A percentile compares a stretch with the other conserved stretches of the same genome.
phyloP scores from a whole-genome alignment of 2,113 vertebrate species.

The Tretioscincus oriximinensis region DNA sequence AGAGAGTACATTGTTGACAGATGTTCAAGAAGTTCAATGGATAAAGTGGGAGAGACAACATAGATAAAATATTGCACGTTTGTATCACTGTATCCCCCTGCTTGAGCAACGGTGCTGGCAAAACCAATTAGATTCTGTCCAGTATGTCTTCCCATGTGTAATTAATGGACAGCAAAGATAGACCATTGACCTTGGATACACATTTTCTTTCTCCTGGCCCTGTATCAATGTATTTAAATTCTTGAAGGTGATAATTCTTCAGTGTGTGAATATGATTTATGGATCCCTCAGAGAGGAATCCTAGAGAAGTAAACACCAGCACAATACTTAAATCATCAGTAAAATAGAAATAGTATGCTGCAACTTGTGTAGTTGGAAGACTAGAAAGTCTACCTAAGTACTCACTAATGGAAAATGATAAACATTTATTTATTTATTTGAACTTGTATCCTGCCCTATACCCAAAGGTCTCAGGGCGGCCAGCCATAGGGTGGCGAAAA shows the following conservation, averaged over 20 bases:
- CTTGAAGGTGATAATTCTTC: not conserved
- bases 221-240: not conserved
- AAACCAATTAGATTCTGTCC: not conserved
- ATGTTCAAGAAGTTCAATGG: not conserved
- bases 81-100: not conserved
- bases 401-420: not conserved
- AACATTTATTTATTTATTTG: no score
- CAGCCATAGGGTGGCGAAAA: no score
- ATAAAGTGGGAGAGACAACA: not conserved
- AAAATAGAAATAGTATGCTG: not conserved
- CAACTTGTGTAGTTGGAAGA: not conserved
- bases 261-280: not conserved
- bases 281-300: not conserved
- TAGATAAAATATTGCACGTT: not conserved
- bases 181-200: not conserved
- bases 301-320: not conserved
- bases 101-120: not conserved
- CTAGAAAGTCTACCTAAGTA: not conserved
- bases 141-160: not conserved
- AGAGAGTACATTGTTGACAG: not conserved
- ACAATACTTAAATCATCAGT: not conserved
- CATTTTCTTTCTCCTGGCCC: not conserved
- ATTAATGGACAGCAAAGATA: not conserved
- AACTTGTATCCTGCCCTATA: no score
- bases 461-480: no score